Conservation (phyloP, 2,113 vertebrate genomes). For the Psilopsiagon aymara region DNA sequence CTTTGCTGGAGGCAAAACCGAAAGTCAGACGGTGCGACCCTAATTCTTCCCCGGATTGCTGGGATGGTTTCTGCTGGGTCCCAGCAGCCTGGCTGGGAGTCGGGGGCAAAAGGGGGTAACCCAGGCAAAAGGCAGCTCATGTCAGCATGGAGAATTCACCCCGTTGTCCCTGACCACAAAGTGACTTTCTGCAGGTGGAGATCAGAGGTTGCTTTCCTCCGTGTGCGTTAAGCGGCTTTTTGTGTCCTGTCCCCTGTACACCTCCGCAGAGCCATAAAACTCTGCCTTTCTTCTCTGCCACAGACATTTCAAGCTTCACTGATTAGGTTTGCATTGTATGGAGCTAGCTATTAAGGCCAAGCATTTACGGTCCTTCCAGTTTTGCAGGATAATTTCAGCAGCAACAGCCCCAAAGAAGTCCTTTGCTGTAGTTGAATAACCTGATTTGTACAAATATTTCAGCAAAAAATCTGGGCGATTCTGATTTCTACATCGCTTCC, state of each 20-base stretch:
- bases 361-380: constrained; percentile 59
- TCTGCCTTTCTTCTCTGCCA: constrained; percentile 26
- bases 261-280: not conserved
- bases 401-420: not conserved
- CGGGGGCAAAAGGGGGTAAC: not conserved
- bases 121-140: not conserved
- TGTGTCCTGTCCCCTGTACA: not conserved
- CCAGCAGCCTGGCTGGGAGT: not conserved
- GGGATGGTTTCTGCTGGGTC: constrained; percentile 36
- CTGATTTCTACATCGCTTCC: not conserved
- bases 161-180: not conserved
- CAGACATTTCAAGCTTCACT: constrained; percentile 57
- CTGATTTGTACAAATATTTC: constrained; percentile 53
- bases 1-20: constrained; percentile 50
- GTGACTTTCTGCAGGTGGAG: not conserved
- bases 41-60: not conserved
- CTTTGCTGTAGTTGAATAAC: constrained; percentile 44
- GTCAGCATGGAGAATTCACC: not conserved
- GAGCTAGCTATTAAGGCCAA: constrained; percentile 51
- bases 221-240: not conserved
- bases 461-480: constrained; percentile 42
- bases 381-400: constrained; percentile 63
- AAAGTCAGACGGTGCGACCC: not conserved
- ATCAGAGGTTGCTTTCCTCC: not conserved
- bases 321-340: constrained; percentile 54